phyloP scores from a whole-genome alignment of 2,888 invertebrate genomes.

The Ectemnius continuus region DNA sequence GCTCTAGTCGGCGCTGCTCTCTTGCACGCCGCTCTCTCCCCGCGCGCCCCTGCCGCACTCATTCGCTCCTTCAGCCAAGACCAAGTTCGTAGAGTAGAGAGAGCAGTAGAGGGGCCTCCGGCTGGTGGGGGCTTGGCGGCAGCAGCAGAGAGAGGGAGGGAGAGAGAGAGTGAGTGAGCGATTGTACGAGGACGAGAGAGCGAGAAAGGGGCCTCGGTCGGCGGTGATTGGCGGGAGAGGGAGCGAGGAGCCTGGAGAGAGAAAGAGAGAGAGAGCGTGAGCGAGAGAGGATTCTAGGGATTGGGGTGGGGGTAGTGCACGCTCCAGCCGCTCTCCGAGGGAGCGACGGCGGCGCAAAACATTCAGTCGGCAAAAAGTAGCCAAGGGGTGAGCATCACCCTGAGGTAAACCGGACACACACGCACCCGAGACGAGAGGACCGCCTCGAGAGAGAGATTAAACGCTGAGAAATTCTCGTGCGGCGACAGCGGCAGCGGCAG shows the following conservation, averaged over 20 bases:
- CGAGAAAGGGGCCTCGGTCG: not conserved
- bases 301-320: constrained; percentile 55
- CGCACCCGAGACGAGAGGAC: constrained; percentile 12
- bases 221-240: not conserved
- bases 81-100: not conserved
- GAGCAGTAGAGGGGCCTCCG: not conserved
- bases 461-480: too few species aligned
- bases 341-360: constrained; percentile 75
- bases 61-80: too few species aligned
- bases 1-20: not conserved
- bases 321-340: constrained; percentile 63
- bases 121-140: not conserved
- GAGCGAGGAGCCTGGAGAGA: not conserved
- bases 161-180: constrained; percentile 42
- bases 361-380: constrained; percentile 79
- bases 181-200: constrained; percentile 12
- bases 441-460: constrained; percentile 10
- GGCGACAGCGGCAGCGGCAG: too few species aligned
- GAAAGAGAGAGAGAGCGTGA: constrained; percentile 22
- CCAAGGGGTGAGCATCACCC: constrained; percentile 77
- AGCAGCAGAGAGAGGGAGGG: constrained; percentile 26
- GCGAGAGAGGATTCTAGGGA: constrained; percentile 37
- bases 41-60: constrained; percentile 6
- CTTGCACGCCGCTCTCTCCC: constrained; percentile 9
- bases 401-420: constrained; percentile 53